A percentile compares a stretch with the other conserved stretches of the same genome.
phyloP scores from a whole-genome alignment of 2,797 vertebrate genomes.

The Chromis chromis region DNA sequence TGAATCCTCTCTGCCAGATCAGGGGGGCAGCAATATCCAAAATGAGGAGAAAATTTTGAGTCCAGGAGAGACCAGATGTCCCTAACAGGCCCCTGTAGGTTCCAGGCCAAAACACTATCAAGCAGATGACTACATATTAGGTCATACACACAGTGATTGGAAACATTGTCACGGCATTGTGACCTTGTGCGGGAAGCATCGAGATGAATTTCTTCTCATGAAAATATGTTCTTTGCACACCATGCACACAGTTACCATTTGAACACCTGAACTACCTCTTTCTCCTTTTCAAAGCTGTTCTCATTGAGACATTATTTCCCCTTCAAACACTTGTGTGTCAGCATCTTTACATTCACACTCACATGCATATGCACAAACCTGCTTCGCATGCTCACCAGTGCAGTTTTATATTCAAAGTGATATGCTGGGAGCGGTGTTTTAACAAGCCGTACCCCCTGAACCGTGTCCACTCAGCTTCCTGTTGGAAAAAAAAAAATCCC shows the following conservation, averaged over 20 bases:
- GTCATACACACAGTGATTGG: constrained; percentile 22
- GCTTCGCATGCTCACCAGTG: constrained; percentile 52
- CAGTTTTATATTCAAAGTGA: constrained; percentile 71
- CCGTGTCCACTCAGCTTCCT: constrained; percentile 73
- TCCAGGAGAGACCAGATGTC: constrained; percentile 67
- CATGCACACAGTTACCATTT: neutral
- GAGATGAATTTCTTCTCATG: constrained; percentile 2
- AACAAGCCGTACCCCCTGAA: constrained; percentile 74
- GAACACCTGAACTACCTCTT: neutral
- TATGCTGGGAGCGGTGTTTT: constrained; percentile 71
- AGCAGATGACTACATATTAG: constrained; percentile 53
- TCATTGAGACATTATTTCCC: neutral
- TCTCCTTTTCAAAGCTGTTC: neutral
- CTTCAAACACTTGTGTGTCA: constrained; percentile 6
- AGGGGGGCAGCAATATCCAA: constrained; percentile 24
- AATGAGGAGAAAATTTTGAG: constrained; percentile 45
- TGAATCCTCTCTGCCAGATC: constrained; percentile 58
- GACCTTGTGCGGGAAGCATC: neutral
- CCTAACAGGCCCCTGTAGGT: constrained; percentile 49
- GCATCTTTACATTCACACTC: neutral
- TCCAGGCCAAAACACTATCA: constrained; percentile 46
- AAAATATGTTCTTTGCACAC: constrained; percentile 5
- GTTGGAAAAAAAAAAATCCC: constrained; percentile 15
- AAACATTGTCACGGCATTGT: constrained; percentile 1
- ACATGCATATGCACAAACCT: constrained; percentile 37